phyloP scores from a whole-genome alignment of 2,888 invertebrate species.

The Schizaphis graminum region DNA sequence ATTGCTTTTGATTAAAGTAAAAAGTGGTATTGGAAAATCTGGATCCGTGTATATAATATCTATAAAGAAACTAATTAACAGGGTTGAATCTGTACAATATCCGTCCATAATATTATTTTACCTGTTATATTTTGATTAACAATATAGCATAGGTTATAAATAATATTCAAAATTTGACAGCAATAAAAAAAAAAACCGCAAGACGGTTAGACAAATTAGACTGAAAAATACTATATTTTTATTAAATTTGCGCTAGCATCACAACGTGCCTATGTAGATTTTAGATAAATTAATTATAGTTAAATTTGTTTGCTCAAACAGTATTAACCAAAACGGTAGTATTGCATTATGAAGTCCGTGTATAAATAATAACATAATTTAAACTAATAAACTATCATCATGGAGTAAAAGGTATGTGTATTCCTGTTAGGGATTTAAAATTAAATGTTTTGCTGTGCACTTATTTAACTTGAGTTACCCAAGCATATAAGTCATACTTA shows the following conservation, averaged over 20 bases:
- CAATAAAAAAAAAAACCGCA: conserved; percentile 40
- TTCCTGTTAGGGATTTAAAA: background rate
- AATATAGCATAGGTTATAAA: conserved; percentile 43
- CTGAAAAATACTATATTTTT: conserved; percentile 58
- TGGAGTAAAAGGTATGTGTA: background rate
- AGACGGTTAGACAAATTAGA: conserved; percentile 55
- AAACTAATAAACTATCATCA: background rate
- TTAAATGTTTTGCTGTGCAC: background rate
- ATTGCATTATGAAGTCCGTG: background rate
- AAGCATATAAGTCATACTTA: background rate
- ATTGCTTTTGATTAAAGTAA: conserved; percentile 33
- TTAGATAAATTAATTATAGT: conserved; percentile 56
- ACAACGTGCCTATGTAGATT: conserved; percentile 60
- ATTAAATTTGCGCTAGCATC: conserved; percentile 42
- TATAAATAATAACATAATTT: background rate
- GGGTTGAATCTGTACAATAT: conserved; percentile 60
- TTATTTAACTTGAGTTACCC: background rate
- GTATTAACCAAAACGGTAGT: conserved; percentile 30
- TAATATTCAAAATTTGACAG: conserved; percentile 56
- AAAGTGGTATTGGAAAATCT: conserved; percentile 38
- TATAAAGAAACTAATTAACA: conserved; percentile 58
- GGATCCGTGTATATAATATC: conserved; percentile 47
- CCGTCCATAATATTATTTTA: conserved; percentile 64
- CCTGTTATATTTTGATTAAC: conserved; percentile 29
- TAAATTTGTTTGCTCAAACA: conserved; percentile 64